Evolutionary conservation across 35 echinoderm and acorn worm genomes (phyloP).

Genomic region (Apostichopus japonicus): DNA sequence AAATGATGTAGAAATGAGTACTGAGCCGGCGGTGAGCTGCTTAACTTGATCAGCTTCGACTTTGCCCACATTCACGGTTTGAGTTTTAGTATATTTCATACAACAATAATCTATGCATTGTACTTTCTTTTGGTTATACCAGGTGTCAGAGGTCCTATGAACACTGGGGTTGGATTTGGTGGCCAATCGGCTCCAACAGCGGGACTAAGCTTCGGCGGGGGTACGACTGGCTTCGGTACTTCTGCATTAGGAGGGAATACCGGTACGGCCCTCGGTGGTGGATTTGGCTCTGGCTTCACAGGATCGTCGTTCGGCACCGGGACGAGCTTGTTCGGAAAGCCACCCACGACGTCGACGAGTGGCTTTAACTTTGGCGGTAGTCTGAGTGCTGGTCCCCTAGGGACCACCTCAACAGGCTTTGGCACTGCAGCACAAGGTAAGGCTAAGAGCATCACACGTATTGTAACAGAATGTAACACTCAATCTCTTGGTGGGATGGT

Average conservation of each 20-base stretch:
- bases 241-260: constrained; percentile 59
- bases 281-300: constrained; percentile 57
- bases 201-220: constrained; percentile 30
- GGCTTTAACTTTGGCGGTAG: constrained; percentile 72
- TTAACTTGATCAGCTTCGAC: too few relatives aligned
- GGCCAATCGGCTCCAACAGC: not conserved
- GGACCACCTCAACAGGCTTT: constrained; percentile 60
- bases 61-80: too few relatives aligned
- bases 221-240: constrained; percentile 63
- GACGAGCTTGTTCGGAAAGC: constrained; percentile 37
- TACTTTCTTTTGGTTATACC: too few relatives aligned
- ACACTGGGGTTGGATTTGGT: constrained; percentile 22
- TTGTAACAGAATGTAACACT: too few relatives aligned
- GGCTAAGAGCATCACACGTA: not conserved
- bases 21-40: too few relatives aligned
- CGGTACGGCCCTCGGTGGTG: constrained; percentile 47
- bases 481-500: too few relatives aligned
- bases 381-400: constrained; percentile 86
- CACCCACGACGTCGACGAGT: constrained; percentile 3
- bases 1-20: too few relatives aligned
- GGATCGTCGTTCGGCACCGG: constrained; percentile 56
- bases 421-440: constrained; percentile 43
- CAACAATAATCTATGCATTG: too few relatives aligned
- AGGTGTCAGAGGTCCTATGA: constrained; percentile 4
- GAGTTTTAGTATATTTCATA: too few relatives aligned